Base-by-base conservation (phyloP, 92 coral and sea anemone species). In the Zoanthus sociatus region DNA sequence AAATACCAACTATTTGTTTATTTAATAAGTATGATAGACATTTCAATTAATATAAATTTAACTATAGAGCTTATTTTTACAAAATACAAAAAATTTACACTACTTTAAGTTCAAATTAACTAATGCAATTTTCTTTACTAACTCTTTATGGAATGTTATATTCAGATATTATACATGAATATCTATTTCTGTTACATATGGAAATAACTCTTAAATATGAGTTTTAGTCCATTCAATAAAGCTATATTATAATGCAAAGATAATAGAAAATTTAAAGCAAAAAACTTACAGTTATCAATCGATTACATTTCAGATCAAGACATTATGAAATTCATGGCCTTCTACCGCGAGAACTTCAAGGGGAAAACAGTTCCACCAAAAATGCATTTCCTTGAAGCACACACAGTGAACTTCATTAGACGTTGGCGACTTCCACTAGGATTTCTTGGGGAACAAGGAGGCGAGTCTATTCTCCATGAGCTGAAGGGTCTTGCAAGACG, bases 251-350 rank as follows among this genome's bases (percentile, higher is more conserved):
- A 37, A 37, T 37, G 42, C 60, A 54, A 54, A 54, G 60, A 54
- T 54, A 54, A 54, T 3, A 54, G 60, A 9, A 4, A 54, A 18
- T 69, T 18, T 21, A 69, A 21, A 16, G 73, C 11, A 69, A 18
- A 46, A 69, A 18, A 69, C 73, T 69, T 20, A 69, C 60, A 54
- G 16, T 54, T 54, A 54, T 3, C 55, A 5, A 11, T 50, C 60
- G 60, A 7, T 54, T 54, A 54, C 14, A 47, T 48, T 48, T 48
- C 61, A 75, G 79, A 17, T 75, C 60, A 74, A 74, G 78, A 74
- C 78, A 74, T 74, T 74, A 30, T 74, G 78, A 74, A 74, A 45
- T 74, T 74, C 78, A 74, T 74, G 61, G 78, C 78, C 78, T 74
- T 45, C 78, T 47, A n/a, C 78, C 78, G 78, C 14, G 61, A 20